phyloP scores from a whole-genome alignment of 2,888 invertebrate species.

The Macroteleia sp. region DNA sequence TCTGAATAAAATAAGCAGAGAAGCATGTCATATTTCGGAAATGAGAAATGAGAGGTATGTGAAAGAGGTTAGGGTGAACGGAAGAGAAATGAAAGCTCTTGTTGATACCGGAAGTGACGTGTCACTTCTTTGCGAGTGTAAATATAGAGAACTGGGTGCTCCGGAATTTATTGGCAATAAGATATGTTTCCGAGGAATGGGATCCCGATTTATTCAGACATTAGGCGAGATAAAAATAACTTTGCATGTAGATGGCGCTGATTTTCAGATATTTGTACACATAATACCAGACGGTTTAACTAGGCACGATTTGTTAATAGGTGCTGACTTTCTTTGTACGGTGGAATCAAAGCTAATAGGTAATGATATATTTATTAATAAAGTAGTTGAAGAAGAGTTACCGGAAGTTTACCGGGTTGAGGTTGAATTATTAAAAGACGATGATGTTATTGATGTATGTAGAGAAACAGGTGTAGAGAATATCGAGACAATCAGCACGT shows the following conservation, averaged over 20 bases:
- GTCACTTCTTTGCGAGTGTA: neutral
- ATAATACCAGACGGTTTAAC: neutral
- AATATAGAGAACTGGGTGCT: neutral
- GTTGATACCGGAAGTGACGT: neutral
- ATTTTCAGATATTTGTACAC: neutral
- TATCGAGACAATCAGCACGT: neutral
- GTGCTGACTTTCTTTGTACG: neutral
- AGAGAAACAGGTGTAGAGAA: neutral
- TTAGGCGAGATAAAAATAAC: neutral
- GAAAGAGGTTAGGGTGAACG: neutral
- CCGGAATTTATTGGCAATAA: neutral
- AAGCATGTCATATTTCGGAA: neutral
- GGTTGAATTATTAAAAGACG: neutral
- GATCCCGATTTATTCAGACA: neutral
- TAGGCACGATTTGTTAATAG: constrained; percentile 9
- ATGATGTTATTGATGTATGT: neutral
- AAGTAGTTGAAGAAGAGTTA: neutral
- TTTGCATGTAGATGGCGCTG: neutral
- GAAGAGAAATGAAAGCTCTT: neutral
- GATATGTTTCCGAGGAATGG: neutral
- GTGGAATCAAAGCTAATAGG: neutral
- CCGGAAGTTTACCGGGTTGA: neutral
- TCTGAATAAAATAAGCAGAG: neutral
- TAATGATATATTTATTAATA: constrained; percentile 3
- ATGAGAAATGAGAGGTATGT: neutral